A percentile compares a stretch with the other conserved stretches of the same genome.
phyloP scores from a whole-genome alignment of 2,113 vertebrate species.

The Phodopus roborovskii region DNA sequence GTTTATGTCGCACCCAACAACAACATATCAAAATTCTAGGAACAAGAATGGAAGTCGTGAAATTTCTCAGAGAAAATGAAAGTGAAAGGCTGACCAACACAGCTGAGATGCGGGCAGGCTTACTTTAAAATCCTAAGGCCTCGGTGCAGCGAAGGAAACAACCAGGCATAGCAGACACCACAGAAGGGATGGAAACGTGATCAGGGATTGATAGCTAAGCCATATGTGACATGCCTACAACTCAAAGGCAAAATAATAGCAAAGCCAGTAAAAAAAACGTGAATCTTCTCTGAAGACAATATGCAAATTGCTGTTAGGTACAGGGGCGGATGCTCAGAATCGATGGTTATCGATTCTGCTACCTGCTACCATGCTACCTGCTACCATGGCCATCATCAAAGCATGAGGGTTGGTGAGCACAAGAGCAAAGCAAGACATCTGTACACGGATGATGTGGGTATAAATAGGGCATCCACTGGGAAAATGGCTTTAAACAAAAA shows the following conservation, averaged over 20 bases:
- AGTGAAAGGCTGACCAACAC: not conserved
- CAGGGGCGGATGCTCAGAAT: not conserved
- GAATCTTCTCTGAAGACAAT: not conserved
- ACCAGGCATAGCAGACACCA: not conserved
- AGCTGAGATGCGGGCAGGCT: not conserved
- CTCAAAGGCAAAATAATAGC: not conserved
- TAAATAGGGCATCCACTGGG: not conserved
- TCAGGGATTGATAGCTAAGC: not conserved
- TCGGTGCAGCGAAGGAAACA: not conserved
- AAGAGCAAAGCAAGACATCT: not conserved
- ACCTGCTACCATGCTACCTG: not conserved
- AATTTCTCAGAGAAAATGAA: not conserved
- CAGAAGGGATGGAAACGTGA: not conserved
- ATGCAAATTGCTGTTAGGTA: not conserved
- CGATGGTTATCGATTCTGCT: no score
- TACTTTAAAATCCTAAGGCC: not conserved
- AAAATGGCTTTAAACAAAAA: not conserved
- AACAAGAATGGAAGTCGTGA: not conserved
- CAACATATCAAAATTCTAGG: not conserved
- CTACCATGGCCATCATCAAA: not conserved
- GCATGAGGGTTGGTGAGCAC: not conserved
- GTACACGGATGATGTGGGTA: no score
- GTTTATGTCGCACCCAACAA: not conserved
- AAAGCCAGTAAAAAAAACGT: not conserved
- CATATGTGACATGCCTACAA: not conserved